A percentile compares a stretch with the other conserved stretches of the same genome.
Conservation (phyloP, 2,113 vertebrate genomes). For the Barnardius zonarius region DNA sequence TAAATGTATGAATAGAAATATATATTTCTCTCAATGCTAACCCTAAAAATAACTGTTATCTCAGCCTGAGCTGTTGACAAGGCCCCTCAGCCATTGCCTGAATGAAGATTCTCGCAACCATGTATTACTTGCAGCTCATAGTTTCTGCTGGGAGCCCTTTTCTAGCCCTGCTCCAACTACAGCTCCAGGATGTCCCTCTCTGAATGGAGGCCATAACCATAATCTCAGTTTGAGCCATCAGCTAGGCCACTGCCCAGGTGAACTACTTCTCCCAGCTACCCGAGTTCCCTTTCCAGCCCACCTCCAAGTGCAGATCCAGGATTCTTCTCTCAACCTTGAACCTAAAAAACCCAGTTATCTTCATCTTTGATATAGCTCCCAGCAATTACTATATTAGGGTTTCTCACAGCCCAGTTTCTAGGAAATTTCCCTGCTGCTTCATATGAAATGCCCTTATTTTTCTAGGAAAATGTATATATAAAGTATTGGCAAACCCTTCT, state of each 20-base stretch:
- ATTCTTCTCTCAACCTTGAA: neutral
- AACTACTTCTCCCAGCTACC: neutral
- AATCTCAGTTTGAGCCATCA: neutral
- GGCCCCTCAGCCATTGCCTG: neutral
- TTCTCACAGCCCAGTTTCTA: neutral
- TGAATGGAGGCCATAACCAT: accelerated
- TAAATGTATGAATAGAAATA: neutral
- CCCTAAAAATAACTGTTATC: neutral
- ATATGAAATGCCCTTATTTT: neutral
- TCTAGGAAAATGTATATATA: neutral
- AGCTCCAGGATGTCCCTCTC: neutral
- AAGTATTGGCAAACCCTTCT: neutral
- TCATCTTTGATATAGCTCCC: neutral
- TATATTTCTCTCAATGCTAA: neutral
- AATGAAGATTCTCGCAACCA: neutral
- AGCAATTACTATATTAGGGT: neutral
- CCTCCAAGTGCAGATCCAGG: neutral
- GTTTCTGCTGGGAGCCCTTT: neutral
- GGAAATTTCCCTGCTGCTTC: neutral
- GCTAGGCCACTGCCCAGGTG: neutral
- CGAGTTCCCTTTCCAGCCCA: neutral
- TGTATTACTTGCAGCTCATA: neutral
- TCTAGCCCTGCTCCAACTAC: neutral
- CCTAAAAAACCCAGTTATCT: neutral
- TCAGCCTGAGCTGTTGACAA: neutral